Evolutionary conservation across 2,797 vertebrate genomes (phyloP).

Genomic region (Denticeps clupeoides): DNA sequence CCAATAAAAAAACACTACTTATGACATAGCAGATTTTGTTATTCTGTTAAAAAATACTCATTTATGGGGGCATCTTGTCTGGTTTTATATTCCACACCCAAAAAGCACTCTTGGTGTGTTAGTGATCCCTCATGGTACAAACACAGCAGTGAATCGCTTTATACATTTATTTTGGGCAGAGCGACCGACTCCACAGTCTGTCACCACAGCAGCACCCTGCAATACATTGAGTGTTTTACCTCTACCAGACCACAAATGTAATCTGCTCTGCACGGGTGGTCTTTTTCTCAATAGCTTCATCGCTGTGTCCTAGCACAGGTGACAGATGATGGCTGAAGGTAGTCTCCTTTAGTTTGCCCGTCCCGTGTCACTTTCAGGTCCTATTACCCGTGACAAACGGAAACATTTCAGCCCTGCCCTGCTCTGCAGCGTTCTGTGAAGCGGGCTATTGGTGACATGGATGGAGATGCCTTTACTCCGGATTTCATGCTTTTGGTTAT

Average conservation of each 20-base stretch:
- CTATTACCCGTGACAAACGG: conserved; percentile 50
- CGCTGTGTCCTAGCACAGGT: conserved; percentile 48
- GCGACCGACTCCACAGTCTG: neutral
- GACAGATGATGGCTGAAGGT: conserved; percentile 63
- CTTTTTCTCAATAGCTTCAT: conserved; percentile 60
- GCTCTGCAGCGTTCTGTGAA: conserved; percentile 13
- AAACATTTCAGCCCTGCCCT: conserved; percentile 31
- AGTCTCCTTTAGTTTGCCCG: conserved; percentile 58
- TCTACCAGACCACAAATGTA: conserved; percentile 55
- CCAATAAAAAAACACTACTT: too few species aligned
- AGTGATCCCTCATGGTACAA: too few species aligned
- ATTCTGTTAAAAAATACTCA: too few species aligned
- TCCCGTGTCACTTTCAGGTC: conserved; percentile 64
- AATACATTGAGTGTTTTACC: conserved; percentile 26
- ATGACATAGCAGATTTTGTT: too few species aligned
- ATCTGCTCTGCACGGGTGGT: conserved; percentile 65
- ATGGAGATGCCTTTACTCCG: too few species aligned
- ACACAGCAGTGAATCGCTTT: too few species aligned
- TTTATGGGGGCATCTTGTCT: too few species aligned
- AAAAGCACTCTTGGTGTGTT: too few species aligned
- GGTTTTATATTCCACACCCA: too few species aligned
- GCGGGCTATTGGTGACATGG: too few species aligned
- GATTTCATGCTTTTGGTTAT: too few species aligned
- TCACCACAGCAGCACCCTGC: neutral
- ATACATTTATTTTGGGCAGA: neutral